These are phyloP conservation scores for Zosterops japonicus DNA, from an alignment of 2,113 vertebrate species.

Conservation along the genomic window DNA sequence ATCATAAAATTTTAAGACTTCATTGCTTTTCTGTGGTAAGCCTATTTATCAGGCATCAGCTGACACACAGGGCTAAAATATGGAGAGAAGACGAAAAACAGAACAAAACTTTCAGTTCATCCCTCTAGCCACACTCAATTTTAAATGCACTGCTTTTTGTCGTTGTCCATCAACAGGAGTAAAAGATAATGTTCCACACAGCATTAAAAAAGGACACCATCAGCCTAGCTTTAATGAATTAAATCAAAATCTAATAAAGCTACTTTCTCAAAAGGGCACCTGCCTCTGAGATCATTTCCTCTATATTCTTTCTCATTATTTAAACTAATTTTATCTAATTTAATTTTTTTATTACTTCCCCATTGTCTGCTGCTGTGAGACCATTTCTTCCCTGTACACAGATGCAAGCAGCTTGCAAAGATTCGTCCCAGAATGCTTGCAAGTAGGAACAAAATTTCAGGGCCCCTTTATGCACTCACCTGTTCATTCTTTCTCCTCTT, in stretches of 20 bases:
- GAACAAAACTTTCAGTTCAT: not conserved
- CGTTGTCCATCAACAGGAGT: not conserved
- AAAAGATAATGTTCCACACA: slow-evolving; percentile 22
- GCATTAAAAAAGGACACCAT: slow-evolving; percentile 34
- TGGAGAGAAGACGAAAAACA: not conserved
- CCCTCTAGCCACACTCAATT: not conserved
- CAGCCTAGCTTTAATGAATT: slow-evolving; percentile 49
- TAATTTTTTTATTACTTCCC: slow-evolving; percentile 50
- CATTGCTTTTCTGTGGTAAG: not conserved
- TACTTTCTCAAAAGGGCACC: slow-evolving; percentile 58
- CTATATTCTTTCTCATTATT: slow-evolving; percentile 57
- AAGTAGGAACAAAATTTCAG: not conserved
- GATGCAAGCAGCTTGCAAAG: not conserved
- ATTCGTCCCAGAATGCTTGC: not conserved
- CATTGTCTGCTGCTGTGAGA: not conserved
- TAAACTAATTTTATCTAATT: slow-evolving; percentile 62
- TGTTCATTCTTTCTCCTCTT: not conserved
- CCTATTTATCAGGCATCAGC: not conserved
- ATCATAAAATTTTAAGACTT: not conserved
- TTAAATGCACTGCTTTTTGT: slow-evolving; percentile 25
- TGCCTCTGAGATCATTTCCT: slow-evolving; percentile 62
- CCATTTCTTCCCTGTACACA: not conserved
- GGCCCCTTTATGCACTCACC: not conserved
- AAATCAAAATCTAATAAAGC: slow-evolving; percentile 57
- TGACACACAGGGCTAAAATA: not conserved